Conservation (phyloP, 2,888 invertebrate species). For the Aspidapion aeneum region DNA sequence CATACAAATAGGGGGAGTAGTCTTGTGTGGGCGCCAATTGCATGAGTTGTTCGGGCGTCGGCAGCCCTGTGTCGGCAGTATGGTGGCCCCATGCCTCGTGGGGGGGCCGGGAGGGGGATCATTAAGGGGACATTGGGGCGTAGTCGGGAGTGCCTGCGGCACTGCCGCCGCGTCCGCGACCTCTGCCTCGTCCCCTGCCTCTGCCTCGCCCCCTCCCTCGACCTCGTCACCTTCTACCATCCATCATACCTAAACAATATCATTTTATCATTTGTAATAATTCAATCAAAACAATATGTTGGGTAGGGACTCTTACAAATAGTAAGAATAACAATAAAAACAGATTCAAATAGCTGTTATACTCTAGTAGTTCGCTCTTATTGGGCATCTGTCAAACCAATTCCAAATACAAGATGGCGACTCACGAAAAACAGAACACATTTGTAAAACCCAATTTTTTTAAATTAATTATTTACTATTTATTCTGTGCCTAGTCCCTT, state of each 20-base stretch:
- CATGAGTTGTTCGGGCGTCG: background rate
- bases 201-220: conserved; percentile 78
- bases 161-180: conserved; percentile 59
- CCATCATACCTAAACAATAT: conserved; percentile 71
- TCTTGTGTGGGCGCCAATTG: background rate
- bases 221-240: conserved; percentile 83
- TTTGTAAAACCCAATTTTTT: no score
- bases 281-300: no score
- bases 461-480: no score
- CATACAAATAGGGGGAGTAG: background rate
- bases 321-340: no score
- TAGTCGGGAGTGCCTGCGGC: conserved; percentile 46
- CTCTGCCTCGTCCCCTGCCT: conserved; percentile 74
- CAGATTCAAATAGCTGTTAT: no score
- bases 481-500: no score
- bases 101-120: conserved; percentile 38
- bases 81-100: background rate
- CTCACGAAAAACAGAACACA: no score
- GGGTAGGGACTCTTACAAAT: no score
- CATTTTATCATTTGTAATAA: no score
- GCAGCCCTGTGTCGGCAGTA: background rate
- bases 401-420: no score
- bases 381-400: no score
- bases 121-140: conserved; percentile 42
- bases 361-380: no score